Evolutionary conservation across 2,113 vertebrate genomes (phyloP).

Genomic region (Aspidoscelis tigris): DNA sequence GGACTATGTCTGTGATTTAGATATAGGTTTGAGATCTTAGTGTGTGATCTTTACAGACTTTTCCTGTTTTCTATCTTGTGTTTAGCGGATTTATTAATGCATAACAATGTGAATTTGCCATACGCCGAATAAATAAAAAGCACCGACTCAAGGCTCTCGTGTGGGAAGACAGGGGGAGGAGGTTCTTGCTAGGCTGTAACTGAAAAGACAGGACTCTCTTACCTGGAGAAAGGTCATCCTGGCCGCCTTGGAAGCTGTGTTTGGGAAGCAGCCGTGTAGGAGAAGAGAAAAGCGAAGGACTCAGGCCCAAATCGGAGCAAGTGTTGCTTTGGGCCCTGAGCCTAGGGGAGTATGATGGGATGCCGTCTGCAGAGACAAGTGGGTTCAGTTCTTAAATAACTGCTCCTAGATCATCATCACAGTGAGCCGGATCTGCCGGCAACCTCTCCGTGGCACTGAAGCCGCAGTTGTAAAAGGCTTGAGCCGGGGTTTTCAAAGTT

Average conservation of each 20-base stretch:
- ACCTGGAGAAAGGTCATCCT: conserved; percentile 71
- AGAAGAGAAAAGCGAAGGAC: conserved; percentile 75
- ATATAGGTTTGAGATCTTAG: too few relatives aligned
- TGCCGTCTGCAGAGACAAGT: conserved; percentile 41
- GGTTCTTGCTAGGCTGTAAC: neutral
- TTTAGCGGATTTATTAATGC: too few relatives aligned
- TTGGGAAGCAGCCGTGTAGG: conserved; percentile 61
- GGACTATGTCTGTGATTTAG: too few relatives aligned
- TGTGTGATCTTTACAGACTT: too few relatives aligned
- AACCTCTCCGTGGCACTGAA: neutral
- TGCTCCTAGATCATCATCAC: too few relatives aligned
- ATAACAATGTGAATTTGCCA: too few relatives aligned
- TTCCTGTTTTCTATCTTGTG: too few relatives aligned
- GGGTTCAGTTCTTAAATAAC: neutral
- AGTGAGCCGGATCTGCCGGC: too few relatives aligned
- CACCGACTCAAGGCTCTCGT: too few relatives aligned
- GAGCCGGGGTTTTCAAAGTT: too few relatives aligned
- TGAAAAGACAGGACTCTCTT: neutral
- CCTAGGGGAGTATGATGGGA: conserved; percentile 28
- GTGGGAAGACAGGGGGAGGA: too few relatives aligned
- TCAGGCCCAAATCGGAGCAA: conserved; percentile 61
- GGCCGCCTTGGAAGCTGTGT: conserved; percentile 60
- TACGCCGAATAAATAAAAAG: too few relatives aligned
- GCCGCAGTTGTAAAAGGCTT: neutral
- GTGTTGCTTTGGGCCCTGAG: neutral